These are phyloP conservation scores for Tenualosa ilisha DNA, from an alignment of 2,797 vertebrate genomes.

Conservation along the genomic window DNA sequence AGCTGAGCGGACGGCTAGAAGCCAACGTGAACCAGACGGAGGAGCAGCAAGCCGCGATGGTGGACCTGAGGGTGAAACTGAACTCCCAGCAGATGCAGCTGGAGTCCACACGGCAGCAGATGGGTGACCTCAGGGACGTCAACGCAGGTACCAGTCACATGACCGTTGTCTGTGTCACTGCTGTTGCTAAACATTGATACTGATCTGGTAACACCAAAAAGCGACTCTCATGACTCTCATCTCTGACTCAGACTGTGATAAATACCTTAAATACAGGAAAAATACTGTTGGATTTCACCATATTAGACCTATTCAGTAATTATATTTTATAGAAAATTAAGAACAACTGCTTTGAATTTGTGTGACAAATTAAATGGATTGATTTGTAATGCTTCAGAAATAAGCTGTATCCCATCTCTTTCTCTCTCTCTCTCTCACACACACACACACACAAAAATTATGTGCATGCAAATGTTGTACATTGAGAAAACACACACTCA, in stretches of 20 bases:
- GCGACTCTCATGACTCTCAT: neutral
- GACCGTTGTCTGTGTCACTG: neutral
- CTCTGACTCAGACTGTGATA: neutral
- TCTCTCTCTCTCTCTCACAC: neutral
- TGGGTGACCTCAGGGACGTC: neutral
- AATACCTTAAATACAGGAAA: neutral
- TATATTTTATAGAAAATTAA: neutral
- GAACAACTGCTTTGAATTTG: neutral
- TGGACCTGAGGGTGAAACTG: neutral
- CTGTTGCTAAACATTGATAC: neutral
- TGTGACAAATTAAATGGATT: neutral
- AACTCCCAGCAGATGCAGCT: slow-evolving; percentile 1
- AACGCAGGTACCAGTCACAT: neutral
- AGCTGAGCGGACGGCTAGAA: slow-evolving; percentile 69
- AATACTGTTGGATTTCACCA: neutral
- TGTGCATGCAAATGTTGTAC: neutral
- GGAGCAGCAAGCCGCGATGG: slow-evolving; percentile 51
- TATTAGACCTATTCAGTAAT: neutral
- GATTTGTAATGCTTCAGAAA: neutral
- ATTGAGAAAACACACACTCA: no score
- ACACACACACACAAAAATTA: slow-evolving; percentile 10
- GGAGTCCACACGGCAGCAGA: neutral
- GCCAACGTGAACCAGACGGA: slow-evolving; percentile 63
- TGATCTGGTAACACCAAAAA: neutral
- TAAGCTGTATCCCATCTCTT: neutral